Base-by-base conservation (phyloP, 1,140 invertebrate species). In the Sinella curviseta region DNA sequence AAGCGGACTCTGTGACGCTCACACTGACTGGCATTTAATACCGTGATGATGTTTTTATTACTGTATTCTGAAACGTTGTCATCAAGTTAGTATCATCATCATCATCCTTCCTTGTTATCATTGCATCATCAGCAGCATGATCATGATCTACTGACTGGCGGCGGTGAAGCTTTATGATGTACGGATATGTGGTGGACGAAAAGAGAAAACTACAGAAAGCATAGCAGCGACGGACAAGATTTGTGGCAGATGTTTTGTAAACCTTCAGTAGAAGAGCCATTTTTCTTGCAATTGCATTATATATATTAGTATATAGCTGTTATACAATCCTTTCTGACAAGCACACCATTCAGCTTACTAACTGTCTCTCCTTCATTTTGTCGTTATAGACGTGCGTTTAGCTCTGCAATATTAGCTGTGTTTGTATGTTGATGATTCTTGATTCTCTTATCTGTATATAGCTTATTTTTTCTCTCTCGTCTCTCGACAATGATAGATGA, bases 401-500 rank as follows among this genome's bases (percentile, higher is more conserved):
- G n/a, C n/a, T n/a, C n/a, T n/a, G n/a, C n/a, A n/a, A n/a, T n/a
- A n/a, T n/a, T n/a, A n/a, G n/a, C n/a, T n/a, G n/a, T n/a, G n/a
- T n/a, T n/a, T n/a, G n/a, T n/a, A n/a, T n/a, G n/a, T n/a, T n/a
- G 39, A 48, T 48, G 39, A 48, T 48, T 48, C 39, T 48, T 20
- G 20, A 48, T 48, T 20, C 39, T 48, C 8, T 48, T 48, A 12
- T 48, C 8, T 48, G 39, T 20, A 12, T 8, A 48, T 12, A 48
- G 39, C 39, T 48, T 48, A 20, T 20, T 20, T 48, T 48, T 48
- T 20, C 8, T 48, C n/a, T n/a, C n/a, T n/a, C n/a, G n/a, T n/a
- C n/a, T n/a, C n/a, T 70, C 65, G 65, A 70, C 65, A 70, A 70
- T 70, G 65, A 70, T 70, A 30, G 65, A 70, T 70, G 65, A 33